Percentiles rank a stretch among this genome's conserved stretches.
Conservation (phyloP, 2,888 invertebrate species). For the Encarsia formosa region DNA sequence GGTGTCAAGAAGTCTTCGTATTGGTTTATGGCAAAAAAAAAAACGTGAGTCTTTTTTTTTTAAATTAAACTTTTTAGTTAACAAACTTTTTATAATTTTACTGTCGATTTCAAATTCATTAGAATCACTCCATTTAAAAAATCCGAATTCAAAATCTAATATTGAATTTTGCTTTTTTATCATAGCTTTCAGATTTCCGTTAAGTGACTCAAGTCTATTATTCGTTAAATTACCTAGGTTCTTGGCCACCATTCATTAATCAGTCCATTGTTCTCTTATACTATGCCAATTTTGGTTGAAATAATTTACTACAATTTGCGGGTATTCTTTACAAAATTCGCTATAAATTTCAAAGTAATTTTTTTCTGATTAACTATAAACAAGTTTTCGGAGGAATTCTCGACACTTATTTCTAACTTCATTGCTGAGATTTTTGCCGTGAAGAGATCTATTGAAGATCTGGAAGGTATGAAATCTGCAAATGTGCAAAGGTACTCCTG, state of each 20-base stretch:
- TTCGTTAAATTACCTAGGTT: constrained; percentile 26
- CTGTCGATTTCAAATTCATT: neutral
- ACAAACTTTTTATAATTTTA: neutral
- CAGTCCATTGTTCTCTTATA: constrained; percentile 27
- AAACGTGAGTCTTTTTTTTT: neutral
- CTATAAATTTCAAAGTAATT: constrained; percentile 12
- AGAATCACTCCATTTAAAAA: constrained; percentile 17
- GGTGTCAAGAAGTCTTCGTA: neutral
- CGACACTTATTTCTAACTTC: constrained; percentile 12
- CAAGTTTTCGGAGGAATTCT: constrained; percentile 11
- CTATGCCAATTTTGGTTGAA: constrained; percentile 29
- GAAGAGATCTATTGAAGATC: constrained; percentile 12
- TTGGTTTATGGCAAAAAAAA: neutral
- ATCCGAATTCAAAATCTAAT: constrained; percentile 16
- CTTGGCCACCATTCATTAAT: constrained; percentile 14
- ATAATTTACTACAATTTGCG: constrained; percentile 19
- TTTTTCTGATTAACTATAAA: constrained; percentile 12
- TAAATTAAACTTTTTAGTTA: neutral
- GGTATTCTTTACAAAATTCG: constrained; percentile 11
- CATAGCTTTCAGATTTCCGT: constrained; percentile 23
- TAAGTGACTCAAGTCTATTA: constrained; percentile 26
- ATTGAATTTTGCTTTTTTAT: constrained; percentile 19
- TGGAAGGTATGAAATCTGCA: constrained; percentile 21
- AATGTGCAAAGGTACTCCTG: constrained; percentile 9
- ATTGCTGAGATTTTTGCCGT: constrained; percentile 11